These are phyloP conservation scores for Ochlodes sylvanus DNA, from an alignment of 2,888 invertebrate species.

Conservation along the genomic window DNA sequence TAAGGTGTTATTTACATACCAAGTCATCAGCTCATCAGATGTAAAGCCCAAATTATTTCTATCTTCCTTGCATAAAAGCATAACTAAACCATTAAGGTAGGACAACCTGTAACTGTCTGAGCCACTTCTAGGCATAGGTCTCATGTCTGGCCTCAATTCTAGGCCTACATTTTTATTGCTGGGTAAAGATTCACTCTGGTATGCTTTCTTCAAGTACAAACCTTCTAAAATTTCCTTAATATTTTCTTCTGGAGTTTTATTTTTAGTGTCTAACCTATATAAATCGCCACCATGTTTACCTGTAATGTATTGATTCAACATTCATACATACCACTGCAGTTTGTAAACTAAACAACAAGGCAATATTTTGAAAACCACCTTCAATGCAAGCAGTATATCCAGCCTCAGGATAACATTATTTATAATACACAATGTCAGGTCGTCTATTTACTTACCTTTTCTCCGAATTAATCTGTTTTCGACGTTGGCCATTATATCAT, in stretches of 20 bases:
- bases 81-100: conserved; percentile 95
- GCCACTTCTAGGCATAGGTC: conserved; percentile 86
- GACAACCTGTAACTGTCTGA: conserved; percentile 92
- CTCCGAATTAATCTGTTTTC: conserved; percentile 80
- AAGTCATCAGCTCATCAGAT: conserved; percentile 90
- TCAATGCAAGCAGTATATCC: background rate
- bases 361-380: background rate
- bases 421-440: conserved; percentile 27
- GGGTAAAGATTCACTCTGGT: conserved; percentile 72
- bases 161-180: conserved; percentile 57
- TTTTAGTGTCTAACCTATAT: conserved; percentile 85
- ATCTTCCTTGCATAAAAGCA: conserved; percentile 88
- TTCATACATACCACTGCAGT: background rate
- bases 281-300: conserved; percentile 87
- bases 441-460: conserved; percentile 69
- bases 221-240: conserved; percentile 87
- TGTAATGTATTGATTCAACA: conserved; percentile 54
- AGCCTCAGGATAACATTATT: conserved; percentile 13
- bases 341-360: background rate
- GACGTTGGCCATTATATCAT: conserved; percentile 79
- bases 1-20: conserved; percentile 58
- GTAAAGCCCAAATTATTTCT: conserved; percentile 88
- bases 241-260: conserved; percentile 86
- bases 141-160: conserved; percentile 84
- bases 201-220: conserved; percentile 79